These are phyloP conservation scores for Myoxocephalus aenaeus DNA, from an alignment of 2,797 vertebrate species.

Conservation along the genomic window DNA sequence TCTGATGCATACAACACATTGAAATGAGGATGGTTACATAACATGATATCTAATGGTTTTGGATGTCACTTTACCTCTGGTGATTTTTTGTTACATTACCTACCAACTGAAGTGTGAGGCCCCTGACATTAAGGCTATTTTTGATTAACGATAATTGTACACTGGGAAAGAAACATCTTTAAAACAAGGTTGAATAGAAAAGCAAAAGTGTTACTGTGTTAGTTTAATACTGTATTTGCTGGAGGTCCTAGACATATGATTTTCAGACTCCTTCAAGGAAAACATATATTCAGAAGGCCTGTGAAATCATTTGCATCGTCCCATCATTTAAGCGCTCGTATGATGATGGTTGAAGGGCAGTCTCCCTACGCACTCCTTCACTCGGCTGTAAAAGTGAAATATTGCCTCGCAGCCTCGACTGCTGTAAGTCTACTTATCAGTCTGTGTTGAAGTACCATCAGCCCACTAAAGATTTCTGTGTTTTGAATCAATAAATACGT, in stretches of 20 bases:
- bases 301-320: constrained; percentile 24
- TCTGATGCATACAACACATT: constrained; percentile 1
- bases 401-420: constrained; percentile 7
- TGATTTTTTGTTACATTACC: constrained; percentile 14
- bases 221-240: not conserved
- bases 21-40: constrained; percentile 28
- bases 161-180: not conserved
- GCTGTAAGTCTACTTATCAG: constrained; percentile 36
- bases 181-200: not conserved
- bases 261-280: constrained; percentile 13
- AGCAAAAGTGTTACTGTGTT: not conserved
- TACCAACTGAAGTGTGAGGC: not conserved
- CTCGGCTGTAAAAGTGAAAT: constrained; percentile 48
- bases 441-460: constrained; percentile 26
- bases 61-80: constrained; percentile 9
- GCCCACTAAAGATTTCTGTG: constrained; percentile 33
- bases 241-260: not conserved
- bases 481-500: constrained; percentile 66
- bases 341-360: constrained; percentile 32
- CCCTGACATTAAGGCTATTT: constrained; percentile 13
- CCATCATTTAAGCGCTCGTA: constrained; percentile 4
- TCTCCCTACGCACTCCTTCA: constrained; percentile 2
- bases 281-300: constrained; percentile 5
- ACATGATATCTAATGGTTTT: constrained; percentile 24
- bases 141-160: not conserved